Conservation (phyloP, 2,888 invertebrate species). For the Andrena chrysosceles region DNA sequence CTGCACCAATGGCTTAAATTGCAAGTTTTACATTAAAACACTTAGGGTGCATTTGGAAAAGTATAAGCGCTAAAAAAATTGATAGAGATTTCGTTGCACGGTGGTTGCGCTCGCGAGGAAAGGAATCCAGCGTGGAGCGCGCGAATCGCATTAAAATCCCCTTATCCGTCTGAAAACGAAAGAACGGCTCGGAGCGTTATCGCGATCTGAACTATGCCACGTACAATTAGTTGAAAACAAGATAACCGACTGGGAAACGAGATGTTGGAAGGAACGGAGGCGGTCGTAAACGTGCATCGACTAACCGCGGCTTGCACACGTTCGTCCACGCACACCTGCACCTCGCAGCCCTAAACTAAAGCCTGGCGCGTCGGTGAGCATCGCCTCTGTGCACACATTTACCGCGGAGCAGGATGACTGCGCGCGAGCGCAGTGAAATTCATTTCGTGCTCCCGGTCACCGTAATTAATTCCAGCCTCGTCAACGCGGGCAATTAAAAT, state of each 20-base stretch:
- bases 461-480: conserved; percentile 80
- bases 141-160: conserved; percentile 32
- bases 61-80: background rate
- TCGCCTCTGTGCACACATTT: background rate
- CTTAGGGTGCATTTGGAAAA: no score
- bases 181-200: conserved; percentile 48
- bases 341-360: background rate
- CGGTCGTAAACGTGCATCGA: conserved; percentile 41
- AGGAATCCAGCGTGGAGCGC: background rate
- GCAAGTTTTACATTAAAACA: background rate
- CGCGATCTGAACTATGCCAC: conserved; percentile 78
- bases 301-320: conserved; percentile 7
- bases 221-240: conserved; percentile 83
- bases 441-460: conserved; percentile 67
- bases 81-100: no score
- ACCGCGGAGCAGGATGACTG: background rate
- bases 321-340: background rate
- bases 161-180: conserved; percentile 25
- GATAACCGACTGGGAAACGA: conserved; percentile 73
- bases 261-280: conserved; percentile 33
- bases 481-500: conserved; percentile 81
- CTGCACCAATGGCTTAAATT: background rate
- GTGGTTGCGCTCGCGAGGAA: background rate
- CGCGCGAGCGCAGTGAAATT: conserved; percentile 8
- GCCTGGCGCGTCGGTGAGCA: background rate